These are phyloP conservation scores for Crotalus helleri DNA, from an alignment of 2,113 vertebrate species.

Conservation along the genomic window DNA sequence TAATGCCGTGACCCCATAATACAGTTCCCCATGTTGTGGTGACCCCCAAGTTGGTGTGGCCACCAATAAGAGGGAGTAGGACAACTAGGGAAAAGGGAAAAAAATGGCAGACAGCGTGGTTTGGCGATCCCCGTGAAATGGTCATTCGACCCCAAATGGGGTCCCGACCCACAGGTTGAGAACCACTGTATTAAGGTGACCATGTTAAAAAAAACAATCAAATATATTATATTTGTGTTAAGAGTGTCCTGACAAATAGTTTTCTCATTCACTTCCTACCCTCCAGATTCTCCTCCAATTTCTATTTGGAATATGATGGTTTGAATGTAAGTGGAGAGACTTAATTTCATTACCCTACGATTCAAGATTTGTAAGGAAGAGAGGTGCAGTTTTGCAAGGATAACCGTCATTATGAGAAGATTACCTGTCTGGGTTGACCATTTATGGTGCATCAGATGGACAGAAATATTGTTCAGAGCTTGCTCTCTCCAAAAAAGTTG, in stretches of 20 bases:
- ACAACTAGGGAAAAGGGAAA: too few relatives aligned
- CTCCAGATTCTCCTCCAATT: not conserved
- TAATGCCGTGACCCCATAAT: too few relatives aligned
- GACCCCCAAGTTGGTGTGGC: too few relatives aligned
- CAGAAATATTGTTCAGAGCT: not conserved
- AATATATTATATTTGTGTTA: too few relatives aligned
- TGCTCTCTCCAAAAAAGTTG: not conserved
- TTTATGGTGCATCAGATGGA: not conserved
- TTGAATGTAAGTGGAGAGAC: not conserved
- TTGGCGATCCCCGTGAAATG: too few relatives aligned
- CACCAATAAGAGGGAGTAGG: too few relatives aligned
- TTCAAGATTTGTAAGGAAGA: not conserved
- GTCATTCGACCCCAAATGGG: too few relatives aligned
- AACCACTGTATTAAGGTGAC: too few relatives aligned
- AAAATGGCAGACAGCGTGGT: too few relatives aligned
- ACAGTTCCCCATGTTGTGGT: too few relatives aligned
- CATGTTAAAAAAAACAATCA: too few relatives aligned
- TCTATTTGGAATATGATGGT: not conserved
- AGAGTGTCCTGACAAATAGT: not conserved
- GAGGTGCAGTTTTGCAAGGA: not conserved
- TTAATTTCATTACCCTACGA: not conserved
- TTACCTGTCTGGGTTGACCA: not conserved
- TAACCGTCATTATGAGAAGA: not conserved
- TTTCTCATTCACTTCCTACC: not conserved
- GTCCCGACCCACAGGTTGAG: too few relatives aligned